phyloP scores from a whole-genome alignment of 1,140 invertebrate species.

The Trachymyrmex septentrionalis region DNA sequence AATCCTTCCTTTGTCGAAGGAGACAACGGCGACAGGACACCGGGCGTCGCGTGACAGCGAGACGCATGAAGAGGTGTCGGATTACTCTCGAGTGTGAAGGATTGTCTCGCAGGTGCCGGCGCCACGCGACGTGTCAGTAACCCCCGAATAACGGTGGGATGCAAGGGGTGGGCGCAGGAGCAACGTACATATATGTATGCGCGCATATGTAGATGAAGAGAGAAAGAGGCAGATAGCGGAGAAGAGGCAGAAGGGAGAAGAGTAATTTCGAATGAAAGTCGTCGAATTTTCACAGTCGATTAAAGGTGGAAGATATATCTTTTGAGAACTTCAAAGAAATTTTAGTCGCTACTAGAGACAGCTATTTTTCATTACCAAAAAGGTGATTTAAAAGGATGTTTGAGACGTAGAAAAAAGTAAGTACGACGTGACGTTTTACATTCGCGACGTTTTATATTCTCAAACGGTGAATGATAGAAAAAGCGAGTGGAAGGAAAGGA shows the following conservation, averaged over 20 bases:
- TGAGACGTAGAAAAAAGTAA: neutral
- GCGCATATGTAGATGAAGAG: neutral
- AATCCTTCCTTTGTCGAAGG: neutral
- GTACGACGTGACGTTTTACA: constrained; percentile 3
- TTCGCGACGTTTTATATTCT: constrained; percentile 11
- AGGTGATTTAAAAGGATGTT: neutral
- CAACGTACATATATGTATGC: neutral
- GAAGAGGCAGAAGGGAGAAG: neutral
- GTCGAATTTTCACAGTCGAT: neutral
- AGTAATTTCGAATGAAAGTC: constrained; percentile 25
- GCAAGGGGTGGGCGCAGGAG: constrained; percentile 29
- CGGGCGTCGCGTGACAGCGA: constrained; percentile 37
- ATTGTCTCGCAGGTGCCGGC: constrained; percentile 64
- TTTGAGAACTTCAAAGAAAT: neutral
- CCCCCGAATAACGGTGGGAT: constrained; percentile 51
- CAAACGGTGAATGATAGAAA: neutral
- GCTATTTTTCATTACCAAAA: neutral
- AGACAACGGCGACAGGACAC: neutral
- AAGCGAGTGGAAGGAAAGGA: neutral
- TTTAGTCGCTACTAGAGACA: neutral
- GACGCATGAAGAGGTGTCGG: constrained; percentile 9
- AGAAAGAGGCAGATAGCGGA: neutral
- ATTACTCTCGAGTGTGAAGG: constrained; percentile 45
- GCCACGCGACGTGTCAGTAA: constrained; percentile 72
- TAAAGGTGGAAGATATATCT: neutral